phyloP scores from a whole-genome alignment of 1,140 invertebrate species.

The Hycleus phaleratus region DNA sequence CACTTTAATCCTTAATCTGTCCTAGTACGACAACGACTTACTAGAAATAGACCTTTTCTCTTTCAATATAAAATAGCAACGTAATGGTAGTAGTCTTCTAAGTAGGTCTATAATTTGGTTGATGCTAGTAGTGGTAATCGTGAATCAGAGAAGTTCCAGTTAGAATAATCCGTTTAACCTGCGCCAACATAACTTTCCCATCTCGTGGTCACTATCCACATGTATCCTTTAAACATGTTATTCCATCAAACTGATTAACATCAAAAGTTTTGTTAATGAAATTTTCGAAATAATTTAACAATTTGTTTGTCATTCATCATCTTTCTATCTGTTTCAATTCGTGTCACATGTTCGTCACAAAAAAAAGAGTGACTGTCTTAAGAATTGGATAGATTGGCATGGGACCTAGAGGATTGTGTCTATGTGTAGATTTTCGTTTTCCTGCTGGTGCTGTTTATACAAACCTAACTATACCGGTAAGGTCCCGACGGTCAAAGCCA shows the following conservation, averaged over 20 bases:
- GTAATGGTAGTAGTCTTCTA: too few species aligned
- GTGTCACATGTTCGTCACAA: too few species aligned
- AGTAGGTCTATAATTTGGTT: too few species aligned
- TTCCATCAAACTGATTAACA: too few species aligned
- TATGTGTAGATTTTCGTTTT: conserved; percentile 15
- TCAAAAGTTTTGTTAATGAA: background rate
- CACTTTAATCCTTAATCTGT: background rate
- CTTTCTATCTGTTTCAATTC: too few species aligned
- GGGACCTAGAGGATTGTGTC: conserved; percentile 16
- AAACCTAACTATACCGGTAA: conserved; percentile 16
- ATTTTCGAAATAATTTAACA: background rate
- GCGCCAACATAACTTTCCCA: conserved; percentile 31
- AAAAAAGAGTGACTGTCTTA: too few species aligned
- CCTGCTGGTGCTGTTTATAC: conserved; percentile 11
- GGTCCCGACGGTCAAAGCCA: conserved; percentile 24
- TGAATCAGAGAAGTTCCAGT: conserved; percentile 8
- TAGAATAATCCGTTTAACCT: conserved; percentile 31
- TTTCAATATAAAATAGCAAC: too few species aligned
- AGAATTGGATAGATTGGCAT: conserved; percentile 18
- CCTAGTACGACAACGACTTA: too few species aligned
- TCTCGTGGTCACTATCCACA: conserved; percentile 18
- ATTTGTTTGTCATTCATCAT: too few species aligned
- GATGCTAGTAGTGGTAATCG: background rate
- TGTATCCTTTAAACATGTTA: too few species aligned
- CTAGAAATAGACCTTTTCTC: too few species aligned